Conservation (phyloP, 35 echinoderm and acorn worm species). For the Diadema setosum region DNA sequence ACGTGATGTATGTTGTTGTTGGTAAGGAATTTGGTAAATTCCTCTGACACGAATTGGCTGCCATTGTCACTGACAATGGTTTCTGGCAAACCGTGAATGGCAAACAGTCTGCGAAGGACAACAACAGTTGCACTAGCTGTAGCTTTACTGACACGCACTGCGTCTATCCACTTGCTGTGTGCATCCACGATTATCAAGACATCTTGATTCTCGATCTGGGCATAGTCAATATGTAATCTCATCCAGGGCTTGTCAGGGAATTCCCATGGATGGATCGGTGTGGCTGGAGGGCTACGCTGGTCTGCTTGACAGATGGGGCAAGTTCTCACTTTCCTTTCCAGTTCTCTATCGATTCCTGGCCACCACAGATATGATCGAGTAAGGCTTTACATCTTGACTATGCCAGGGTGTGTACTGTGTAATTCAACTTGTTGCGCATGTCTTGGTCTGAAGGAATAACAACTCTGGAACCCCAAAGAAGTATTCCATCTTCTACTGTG, state of each 20-base stretch:
- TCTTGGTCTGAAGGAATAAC: constrained; percentile 38
- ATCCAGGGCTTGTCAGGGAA: no score
- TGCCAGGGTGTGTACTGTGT: constrained; percentile 51
- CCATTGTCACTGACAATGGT: constrained; percentile 77
- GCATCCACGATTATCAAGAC: no score
- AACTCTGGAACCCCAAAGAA: constrained; percentile 46
- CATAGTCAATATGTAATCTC: no score
- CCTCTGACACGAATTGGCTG: constrained; percentile 42
- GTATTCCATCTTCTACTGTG: constrained; percentile 12
- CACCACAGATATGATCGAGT: constrained; percentile 24
- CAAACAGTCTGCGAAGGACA: no score
- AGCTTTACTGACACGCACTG: no score
- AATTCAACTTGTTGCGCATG: constrained; percentile 21
- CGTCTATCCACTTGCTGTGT: no score
- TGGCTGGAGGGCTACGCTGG: no score
- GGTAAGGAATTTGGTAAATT: constrained; percentile 43
- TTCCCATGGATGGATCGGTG: no score
- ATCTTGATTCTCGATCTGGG: no score
- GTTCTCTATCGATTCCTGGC: constrained; percentile 34
- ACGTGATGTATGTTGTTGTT: constrained; percentile 40
- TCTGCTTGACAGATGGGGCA: constrained; percentile 25
- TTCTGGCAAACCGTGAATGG: no score
- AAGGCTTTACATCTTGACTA: constrained; percentile 56
- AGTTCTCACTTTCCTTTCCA: constrained; percentile 16
- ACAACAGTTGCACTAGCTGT: no score